Conservation (phyloP, 2,113 vertebrate species). For the Sula dactylatra region DNA sequence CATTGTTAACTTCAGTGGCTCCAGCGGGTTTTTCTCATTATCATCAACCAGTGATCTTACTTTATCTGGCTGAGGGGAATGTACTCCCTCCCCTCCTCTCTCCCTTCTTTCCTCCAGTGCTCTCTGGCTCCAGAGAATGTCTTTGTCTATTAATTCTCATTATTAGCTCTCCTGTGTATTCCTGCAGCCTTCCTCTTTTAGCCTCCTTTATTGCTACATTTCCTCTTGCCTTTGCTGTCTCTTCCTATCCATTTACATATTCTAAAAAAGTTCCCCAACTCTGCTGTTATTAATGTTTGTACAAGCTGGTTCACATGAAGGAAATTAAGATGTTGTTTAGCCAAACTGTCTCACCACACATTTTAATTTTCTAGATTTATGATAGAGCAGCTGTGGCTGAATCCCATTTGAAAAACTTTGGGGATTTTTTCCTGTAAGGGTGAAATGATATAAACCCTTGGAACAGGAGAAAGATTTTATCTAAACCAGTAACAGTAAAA, state of each 20-base stretch:
- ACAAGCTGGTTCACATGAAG: slow-evolving; percentile 43
- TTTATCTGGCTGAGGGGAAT: not conserved
- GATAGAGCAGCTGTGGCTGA: slow-evolving; percentile 37
- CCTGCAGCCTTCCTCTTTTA: not conserved
- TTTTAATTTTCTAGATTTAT: slow-evolving; percentile 35
- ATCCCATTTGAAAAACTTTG: slow-evolving; percentile 31
- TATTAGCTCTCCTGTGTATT: not conserved
- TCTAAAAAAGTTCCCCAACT: not conserved
- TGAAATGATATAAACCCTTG: slow-evolving; percentile 32
- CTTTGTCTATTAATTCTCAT: not conserved
- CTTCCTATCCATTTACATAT: not conserved
- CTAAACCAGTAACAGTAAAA: not conserved
- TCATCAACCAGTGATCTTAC: accelerated
- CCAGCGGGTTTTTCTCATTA: not conserved
- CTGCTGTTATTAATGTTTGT: slow-evolving; percentile 3
- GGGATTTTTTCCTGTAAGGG: not conserved
- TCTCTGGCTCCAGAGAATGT: not conserved
- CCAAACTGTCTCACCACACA: not conserved
- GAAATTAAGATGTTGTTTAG: slow-evolving; percentile 28
- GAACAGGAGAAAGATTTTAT: not conserved
- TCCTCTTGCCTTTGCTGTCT: not conserved
- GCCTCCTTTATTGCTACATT: not conserved
- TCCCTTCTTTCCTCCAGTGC: not conserved
- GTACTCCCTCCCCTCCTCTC: not conserved
- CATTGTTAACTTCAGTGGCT: not conserved